A percentile compares a stretch with the other conserved stretches of the same genome.
Evolutionary conservation across 1,140 invertebrate species (phyloP).

Genomic region (Octopus bimaculoides): DNA sequence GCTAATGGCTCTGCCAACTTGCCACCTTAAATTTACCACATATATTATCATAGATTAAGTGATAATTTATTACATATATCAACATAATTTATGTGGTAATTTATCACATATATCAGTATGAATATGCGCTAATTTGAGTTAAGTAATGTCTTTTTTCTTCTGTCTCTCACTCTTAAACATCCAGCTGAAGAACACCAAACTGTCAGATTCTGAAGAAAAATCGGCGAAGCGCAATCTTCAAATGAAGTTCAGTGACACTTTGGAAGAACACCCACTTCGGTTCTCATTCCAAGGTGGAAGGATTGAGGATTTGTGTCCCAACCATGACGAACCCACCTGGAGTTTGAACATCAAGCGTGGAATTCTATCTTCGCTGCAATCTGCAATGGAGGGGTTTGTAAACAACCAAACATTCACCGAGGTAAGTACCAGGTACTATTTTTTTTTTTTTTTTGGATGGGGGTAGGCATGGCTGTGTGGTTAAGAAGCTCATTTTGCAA

Average conservation of each 20-base stretch:
- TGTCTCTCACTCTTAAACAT: background rate
- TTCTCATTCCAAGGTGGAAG: constrained; percentile 58
- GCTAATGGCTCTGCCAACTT: too few relatives aligned
- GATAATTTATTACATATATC: too few relatives aligned
- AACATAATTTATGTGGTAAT: too few relatives aligned
- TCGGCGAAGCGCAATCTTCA: background rate
- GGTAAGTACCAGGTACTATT: constrained; percentile 17
- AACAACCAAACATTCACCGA: constrained; percentile 65
- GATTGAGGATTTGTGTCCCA: constrained; percentile 55
- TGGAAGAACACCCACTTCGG: constrained; percentile 60
- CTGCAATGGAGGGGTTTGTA: constrained; percentile 80
- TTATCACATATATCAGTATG: too few relatives aligned
- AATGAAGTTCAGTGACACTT: constrained; percentile 17
- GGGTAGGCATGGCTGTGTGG: too few relatives aligned
- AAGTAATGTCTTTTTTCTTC: too few relatives aligned
- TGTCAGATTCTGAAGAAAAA: background rate
- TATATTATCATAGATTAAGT: too few relatives aligned
- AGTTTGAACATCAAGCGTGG: constrained; percentile 84
- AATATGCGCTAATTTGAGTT: too few relatives aligned
- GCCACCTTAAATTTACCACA: too few relatives aligned
- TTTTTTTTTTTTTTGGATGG: too few relatives aligned
- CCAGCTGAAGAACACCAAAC: constrained; percentile 11
- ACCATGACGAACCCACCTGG: constrained; percentile 69
- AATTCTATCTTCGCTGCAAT: constrained; percentile 80
- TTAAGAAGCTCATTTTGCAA: too few relatives aligned